A percentile compares a stretch with the other conserved stretches of the same genome.
Conservation (phyloP, 2,888 invertebrate species). For the Eledona agricola region DNA sequence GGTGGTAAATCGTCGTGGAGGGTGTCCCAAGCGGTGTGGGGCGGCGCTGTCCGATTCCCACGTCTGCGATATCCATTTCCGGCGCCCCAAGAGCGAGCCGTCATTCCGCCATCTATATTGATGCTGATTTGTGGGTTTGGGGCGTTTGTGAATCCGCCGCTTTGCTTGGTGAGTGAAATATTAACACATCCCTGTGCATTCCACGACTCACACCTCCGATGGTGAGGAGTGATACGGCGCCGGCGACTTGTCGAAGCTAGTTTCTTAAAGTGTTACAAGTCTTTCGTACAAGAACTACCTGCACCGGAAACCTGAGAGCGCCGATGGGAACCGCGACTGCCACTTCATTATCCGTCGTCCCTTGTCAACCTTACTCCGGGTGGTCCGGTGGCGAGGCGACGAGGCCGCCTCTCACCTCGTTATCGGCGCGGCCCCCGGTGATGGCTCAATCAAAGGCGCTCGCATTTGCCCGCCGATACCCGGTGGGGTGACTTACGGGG, state of each 20-base stretch:
- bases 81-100: constrained; percentile 29
- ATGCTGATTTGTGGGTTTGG: constrained; percentile 54
- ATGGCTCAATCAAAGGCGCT: constrained; percentile 57
- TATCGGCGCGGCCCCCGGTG: constrained; percentile 54
- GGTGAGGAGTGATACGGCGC: constrained; percentile 59
- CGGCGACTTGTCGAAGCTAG: constrained; percentile 49
- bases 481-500: too few relatives aligned
- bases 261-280: constrained; percentile 36
- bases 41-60: constrained; percentile 28
- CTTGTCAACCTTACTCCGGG: constrained; percentile 54
- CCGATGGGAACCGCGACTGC: constrained; percentile 43
- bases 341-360: constrained; percentile 58
- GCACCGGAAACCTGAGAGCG: constrained; percentile 43
- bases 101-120: constrained; percentile 32
- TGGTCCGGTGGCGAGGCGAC: constrained; percentile 43
- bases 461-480: too few relatives aligned
- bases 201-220: constrained; percentile 59
- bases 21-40: constrained; percentile 14
- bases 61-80: constrained; percentile 33
- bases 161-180: constrained; percentile 57
- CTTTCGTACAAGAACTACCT: constrained; percentile 39
- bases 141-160: constrained; percentile 55
- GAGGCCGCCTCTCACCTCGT: constrained; percentile 55
- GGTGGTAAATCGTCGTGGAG: constrained; percentile 17
- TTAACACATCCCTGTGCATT: constrained; percentile 58